Evolutionary conservation across 2,888 invertebrate species (phyloP), one percentile per base, ranked within the genome.

Genomic region (Drosophila rubida): DNA sequence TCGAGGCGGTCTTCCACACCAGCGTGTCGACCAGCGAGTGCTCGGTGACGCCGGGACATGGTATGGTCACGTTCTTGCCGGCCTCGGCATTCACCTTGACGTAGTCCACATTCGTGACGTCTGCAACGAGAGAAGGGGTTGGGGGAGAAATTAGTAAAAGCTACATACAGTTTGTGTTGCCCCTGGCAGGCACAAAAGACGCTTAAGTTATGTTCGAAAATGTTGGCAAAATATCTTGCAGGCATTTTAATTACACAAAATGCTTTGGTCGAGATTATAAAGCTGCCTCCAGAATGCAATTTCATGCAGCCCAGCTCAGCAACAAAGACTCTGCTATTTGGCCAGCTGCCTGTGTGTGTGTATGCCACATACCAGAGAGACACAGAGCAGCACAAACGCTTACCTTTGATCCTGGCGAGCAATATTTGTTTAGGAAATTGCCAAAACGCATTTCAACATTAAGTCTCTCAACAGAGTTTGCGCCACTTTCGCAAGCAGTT

Each of bases 41-140:
- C 90, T 95, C 95, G 81, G 93, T 94, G 69, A 95, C 94, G 39
- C 95, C 95, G 32, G 95, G 95, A 92, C 95, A 95, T 63, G 93
- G 92, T 79, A 95, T 91, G 66, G 94, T 94, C 75, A 94, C 93
- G 91, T 95, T 95, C 81, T 93, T 93, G 57, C 95, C 95, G 44
- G 95, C 95, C 87, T 94, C 94, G 57, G 94, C 93, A 76, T 93
- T 92, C 75, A 94, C 93, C 75, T 93, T 94, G 81, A 94, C 93
- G 75, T 94, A 92, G 78, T 93, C 93, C 69, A 94, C 92, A 84
- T 93, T 93, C 82, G 93, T 93, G 76, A 93, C 93, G 92, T 95
- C 95, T 95, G 94, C 61, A 87, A 69, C 13, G 11, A 53, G 14
- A 14, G 9, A 30, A 22, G 22, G 9, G 19, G n/a, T n/a, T n/a